These are phyloP conservation scores for Tarsius wallacei DNA, from an alignment of 2,797 vertebrate species.

Conservation along the genomic window DNA sequence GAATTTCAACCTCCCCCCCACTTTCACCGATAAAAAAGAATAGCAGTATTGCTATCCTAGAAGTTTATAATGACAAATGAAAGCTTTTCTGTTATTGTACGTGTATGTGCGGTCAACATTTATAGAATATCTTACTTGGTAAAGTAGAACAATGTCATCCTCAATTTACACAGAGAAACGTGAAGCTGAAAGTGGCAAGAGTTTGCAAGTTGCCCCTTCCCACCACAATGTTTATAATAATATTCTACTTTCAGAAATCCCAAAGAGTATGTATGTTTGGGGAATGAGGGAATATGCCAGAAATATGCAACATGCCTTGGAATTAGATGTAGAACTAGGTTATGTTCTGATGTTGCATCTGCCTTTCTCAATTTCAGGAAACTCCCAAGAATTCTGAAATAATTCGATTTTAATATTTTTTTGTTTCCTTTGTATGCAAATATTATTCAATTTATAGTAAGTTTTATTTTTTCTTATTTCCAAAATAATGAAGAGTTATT, in stretches of 20 bases:
- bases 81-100: not conserved
- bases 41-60: not conserved
- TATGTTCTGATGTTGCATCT: not conserved
- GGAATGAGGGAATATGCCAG: not conserved
- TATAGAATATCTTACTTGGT: not conserved
- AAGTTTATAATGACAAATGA: not conserved
- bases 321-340: not conserved
- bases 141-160: not conserved
- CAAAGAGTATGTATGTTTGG: not conserved
- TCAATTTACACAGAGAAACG: not conserved
- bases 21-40: not conserved
- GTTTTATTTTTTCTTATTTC: constrained; percentile 11
- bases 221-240: not conserved
- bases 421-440: not conserved
- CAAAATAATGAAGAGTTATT: not conserved
- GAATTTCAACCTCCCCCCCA: not conserved
- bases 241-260: constrained; percentile 6
- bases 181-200: not conserved
- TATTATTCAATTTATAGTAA: not conserved
- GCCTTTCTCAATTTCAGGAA: not conserved
- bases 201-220: not conserved
- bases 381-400: not conserved
- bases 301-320: not conserved
- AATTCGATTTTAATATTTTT: not conserved
- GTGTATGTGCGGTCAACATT: not conserved